phyloP scores from a whole-genome alignment of 1,140 invertebrate genomes.

The Pseudoatta argentina region DNA sequence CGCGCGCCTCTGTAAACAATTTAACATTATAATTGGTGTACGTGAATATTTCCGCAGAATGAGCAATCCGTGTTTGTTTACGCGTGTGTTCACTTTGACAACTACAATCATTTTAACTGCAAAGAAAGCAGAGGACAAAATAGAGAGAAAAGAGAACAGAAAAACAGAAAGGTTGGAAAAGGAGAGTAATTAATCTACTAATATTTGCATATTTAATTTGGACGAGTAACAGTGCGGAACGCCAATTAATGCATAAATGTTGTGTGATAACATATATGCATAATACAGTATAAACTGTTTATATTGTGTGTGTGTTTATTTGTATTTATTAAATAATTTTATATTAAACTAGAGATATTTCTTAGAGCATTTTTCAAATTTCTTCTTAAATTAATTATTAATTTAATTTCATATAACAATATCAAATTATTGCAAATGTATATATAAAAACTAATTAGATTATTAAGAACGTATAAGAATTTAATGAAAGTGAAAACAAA shows the following conservation, averaged over 20 bases:
- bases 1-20: conserved; percentile 43
- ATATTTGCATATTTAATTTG: background rate
- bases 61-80: conserved; percentile 58
- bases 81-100: conserved; percentile 20
- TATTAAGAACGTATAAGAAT: background rate
- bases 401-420: background rate
- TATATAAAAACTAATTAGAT: background rate
- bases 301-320: background rate
- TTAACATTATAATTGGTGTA: conserved; percentile 58
- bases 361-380: background rate
- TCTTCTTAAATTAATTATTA: background rate
- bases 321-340: conserved; percentile 11
- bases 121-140: background rate
- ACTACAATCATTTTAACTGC: conserved; percentile 23
- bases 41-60: conserved; percentile 52
- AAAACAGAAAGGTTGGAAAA: background rate
- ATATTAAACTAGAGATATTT: background rate
- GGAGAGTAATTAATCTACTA: background rate
- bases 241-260: conserved; percentile 7
- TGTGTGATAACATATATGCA: background rate
- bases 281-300: background rate
- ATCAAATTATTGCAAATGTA: background rate
- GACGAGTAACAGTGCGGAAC: background rate
- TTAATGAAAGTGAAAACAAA: background rate
- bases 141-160: background rate